A percentile compares a stretch with the other conserved stretches of the same genome.
These are phyloP conservation scores for Crotophaga sulcirostris DNA, from an alignment of 2,113 vertebrate species.

Conservation along the genomic window DNA sequence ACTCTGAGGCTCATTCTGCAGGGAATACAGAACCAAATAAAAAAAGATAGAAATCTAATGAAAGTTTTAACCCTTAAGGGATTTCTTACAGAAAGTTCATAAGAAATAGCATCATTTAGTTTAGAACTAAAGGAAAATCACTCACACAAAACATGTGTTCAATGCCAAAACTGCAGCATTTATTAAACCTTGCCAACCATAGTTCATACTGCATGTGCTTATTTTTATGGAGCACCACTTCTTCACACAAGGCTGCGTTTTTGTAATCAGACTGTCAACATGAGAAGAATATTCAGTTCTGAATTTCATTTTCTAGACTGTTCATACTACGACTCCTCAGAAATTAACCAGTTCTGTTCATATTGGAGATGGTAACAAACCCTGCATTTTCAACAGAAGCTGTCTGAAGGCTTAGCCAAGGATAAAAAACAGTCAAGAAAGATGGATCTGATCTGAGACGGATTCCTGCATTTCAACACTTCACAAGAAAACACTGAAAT, in stretches of 20 bases:
- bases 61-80: not conserved
- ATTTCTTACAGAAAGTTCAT: not conserved
- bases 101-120: not conserved
- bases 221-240: not conserved
- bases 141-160: not conserved
- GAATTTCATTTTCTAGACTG: not conserved
- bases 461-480: constrained; percentile 1
- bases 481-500: not conserved
- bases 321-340: not conserved
- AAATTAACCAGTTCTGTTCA: not conserved
- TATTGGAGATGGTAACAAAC: not conserved
- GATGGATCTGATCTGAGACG: not conserved
- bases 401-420: not conserved
- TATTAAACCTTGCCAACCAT: not conserved
- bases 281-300: not conserved
- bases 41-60: not conserved
- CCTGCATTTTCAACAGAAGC: not conserved
- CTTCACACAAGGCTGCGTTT: not conserved
- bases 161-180: not conserved
- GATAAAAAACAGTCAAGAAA: not conserved
- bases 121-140: not conserved
- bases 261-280: not conserved
- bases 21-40: not conserved
- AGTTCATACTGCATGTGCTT: not conserved
- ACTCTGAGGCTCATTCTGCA: not conserved